Conservation (phyloP, 2,888 invertebrate species). For the Allygus modestus region DNA sequence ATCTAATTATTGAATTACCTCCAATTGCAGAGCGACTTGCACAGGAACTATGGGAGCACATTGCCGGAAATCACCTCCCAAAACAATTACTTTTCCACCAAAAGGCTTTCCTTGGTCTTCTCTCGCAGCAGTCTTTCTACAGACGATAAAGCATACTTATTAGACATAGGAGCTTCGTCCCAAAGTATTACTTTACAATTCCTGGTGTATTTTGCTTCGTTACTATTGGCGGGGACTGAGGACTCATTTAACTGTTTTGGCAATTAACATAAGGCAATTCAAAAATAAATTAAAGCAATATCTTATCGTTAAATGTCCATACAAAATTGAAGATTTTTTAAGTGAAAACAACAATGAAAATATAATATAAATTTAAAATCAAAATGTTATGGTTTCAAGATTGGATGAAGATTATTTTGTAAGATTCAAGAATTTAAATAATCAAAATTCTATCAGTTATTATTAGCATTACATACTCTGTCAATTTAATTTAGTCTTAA, state of each 20-base stretch:
- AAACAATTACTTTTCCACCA: slow-evolving; percentile 16
- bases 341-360: too few relatives aligned
- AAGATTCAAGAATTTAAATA: too few relatives aligned
- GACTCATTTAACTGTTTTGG: not conserved
- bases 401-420: too few relatives aligned
- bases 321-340: too few relatives aligned
- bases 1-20: slow-evolving; percentile 2
- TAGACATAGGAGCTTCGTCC: slow-evolving; percentile 22
- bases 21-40: slow-evolving; percentile 3
- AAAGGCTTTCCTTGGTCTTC: slow-evolving; percentile 31
- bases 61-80: slow-evolving; percentile 28
- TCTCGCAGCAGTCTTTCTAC: slow-evolving; percentile 5
- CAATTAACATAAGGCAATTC: too few relatives aligned
- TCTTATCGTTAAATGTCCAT: too few relatives aligned
- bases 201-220: not conserved
- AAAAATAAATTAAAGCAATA: too few relatives aligned
- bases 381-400: too few relatives aligned
- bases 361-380: too few relatives aligned
- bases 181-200: not conserved
- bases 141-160: slow-evolving; percentile 25
- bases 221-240: not conserved
- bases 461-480: too few relatives aligned
- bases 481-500: too few relatives aligned
- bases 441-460: too few relatives aligned
- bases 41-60: slow-evolving; percentile 3